Evolutionary conservation across 2,797 vertebrate genomes (phyloP).

Genomic region (Eremophila alpestris): DNA sequence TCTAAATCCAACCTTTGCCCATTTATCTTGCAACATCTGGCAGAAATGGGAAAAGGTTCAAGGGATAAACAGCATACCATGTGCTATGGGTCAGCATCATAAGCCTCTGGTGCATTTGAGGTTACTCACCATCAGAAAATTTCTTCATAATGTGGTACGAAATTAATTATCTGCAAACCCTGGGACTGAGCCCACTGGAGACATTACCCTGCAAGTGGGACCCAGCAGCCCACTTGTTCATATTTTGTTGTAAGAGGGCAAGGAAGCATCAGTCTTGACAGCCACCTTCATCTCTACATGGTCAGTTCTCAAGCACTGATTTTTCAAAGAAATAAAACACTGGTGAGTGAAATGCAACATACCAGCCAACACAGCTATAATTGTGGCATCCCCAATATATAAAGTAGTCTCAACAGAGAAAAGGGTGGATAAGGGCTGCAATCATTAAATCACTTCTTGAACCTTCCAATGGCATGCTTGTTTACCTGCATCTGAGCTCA

Average conservation of each 20-base stretch:
- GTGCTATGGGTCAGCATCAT: neutral
- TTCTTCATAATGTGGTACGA: rapidly evolving
- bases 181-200: neutral
- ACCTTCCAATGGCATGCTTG: neutral
- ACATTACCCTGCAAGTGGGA: neutral
- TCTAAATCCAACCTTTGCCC: neutral
- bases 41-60: neutral
- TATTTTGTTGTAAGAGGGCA: neutral
- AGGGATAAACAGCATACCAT: neutral
- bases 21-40: neutral
- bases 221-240: neutral
- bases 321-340: neutral
- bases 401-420: neutral
- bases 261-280: neutral
- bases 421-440: neutral
- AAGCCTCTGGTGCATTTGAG: neutral
- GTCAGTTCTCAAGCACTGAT: neutral
- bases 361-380: neutral
- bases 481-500: neutral
- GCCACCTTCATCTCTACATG: neutral
- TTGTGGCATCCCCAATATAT: neutral
- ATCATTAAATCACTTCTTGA: neutral
- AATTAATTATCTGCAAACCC: neutral
- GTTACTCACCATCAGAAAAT: neutral
- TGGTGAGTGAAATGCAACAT: neutral